Evolutionary conservation across 2,113 vertebrate species (phyloP), one percentile per base, ranked within the genome.

Genomic region (Siphamia tubifer): DNA sequence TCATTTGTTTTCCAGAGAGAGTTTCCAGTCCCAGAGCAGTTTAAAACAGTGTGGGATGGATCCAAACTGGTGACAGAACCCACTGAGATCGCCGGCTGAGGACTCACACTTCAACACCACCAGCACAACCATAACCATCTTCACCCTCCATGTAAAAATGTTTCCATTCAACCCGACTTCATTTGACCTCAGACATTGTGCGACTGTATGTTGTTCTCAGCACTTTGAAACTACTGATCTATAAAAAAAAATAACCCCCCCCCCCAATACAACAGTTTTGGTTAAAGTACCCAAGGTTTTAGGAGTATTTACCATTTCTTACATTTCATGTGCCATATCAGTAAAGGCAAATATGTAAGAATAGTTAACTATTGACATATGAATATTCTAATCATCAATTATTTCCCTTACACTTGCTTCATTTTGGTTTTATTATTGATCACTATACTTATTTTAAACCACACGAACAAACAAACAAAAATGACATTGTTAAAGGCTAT

Each of bases 21-120:
- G 93, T 96, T 96, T 81, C 96, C 98, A 2, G 91, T 99, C 79
- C 98, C 97, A 5, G 98, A 99, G 84, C 97, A 99, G 93, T 99
- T 96, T 91, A 98, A 98, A 93, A 99, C 97, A 2, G 76, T 94
- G 4, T 99, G 98, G 98, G 92, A 97, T 54, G 96, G 97, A 55
- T 94, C 94, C 72, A 97, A 94, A 83, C 83, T 99, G 90, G 90
- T 96, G 90, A 99, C 98, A 55, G 97, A 97, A 77, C 95, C 97
- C 57, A 94, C 95, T 36, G 96, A 99, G 91, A 98, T 98, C 2
- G 93, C 98, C 80, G 97, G 92, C 58, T 99, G 91, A 94, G n/a
- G n/a, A n/a, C 54, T 44, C 35, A 54, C 8, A 17, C 27, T n/a
- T 51, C 27, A 2, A 61, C 55, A 44, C 4, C 39, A 66, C 34